Evolutionary conservation across 1,140 invertebrate genomes (phyloP).

Genomic region (Anthonomus grandis): DNA sequence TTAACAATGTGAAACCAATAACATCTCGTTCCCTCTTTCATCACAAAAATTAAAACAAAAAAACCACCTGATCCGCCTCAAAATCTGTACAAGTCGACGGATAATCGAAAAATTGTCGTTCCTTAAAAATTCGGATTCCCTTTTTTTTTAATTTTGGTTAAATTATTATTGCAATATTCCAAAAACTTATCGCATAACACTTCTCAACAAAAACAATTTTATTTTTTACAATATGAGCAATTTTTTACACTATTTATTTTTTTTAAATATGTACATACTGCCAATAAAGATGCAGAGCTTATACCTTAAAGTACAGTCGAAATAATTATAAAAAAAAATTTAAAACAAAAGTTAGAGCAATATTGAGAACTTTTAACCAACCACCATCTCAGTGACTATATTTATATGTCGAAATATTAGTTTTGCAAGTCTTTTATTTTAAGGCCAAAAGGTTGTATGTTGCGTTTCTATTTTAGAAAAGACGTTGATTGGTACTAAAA

Average conservation of each 20-base stretch:
- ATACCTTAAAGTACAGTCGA: slow-evolving; percentile 31
- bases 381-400: not conserved
- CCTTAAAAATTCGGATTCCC: not conserved
- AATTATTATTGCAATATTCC: slow-evolving; percentile 22
- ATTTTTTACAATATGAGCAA: slow-evolving; percentile 49
- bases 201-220: slow-evolving; percentile 48
- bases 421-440: not conserved
- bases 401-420: too few species aligned
- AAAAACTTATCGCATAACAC: slow-evolving; percentile 27
- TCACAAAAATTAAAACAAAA: too few species aligned
- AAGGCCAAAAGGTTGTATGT: not conserved
- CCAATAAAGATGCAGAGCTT: slow-evolving; percentile 33
- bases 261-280: too few species aligned
- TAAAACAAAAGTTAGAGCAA: slow-evolving; percentile 22
- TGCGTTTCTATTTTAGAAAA: not conserved
- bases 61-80: slow-evolving; percentile 16
- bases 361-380: slow-evolving; percentile 10
- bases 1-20: slow-evolving; percentile 43
- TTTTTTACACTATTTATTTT: slow-evolving; percentile 47
- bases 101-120: slow-evolving; percentile 3
- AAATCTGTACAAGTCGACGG: slow-evolving; percentile 18
- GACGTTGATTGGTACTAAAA: slow-evolving; percentile 10
- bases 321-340: too few species aligned
- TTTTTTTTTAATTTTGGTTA: not conserved
- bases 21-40: slow-evolving; percentile 21